phyloP scores from a whole-genome alignment of 2,113 vertebrate genomes.

The Propithecus coquereli region DNA sequence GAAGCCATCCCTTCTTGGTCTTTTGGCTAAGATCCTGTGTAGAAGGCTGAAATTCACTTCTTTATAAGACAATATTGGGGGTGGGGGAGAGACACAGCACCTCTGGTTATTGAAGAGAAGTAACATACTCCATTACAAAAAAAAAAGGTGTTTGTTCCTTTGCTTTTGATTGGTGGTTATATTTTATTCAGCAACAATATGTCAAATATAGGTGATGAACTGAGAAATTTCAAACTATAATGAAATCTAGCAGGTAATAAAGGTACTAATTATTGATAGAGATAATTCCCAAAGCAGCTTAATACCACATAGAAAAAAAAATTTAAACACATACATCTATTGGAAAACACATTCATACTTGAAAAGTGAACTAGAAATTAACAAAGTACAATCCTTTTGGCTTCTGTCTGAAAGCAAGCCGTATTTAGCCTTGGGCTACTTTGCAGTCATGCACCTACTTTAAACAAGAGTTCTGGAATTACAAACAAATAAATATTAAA shows the following conservation, averaged over 20 bases:
- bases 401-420: background rate
- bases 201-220: background rate
- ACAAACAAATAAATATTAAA: background rate
- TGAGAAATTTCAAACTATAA: conserved; percentile 16
- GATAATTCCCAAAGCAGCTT: conserved; percentile 22
- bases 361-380: background rate
- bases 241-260: background rate
- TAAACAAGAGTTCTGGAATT: background rate
- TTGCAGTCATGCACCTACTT: background rate
- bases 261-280: background rate
- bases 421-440: background rate
- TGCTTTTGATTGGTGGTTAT: background rate
- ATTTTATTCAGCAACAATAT: conserved; percentile 31
- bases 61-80: background rate
- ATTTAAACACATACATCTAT: background rate
- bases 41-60: background rate
- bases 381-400: background rate
- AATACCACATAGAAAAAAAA: background rate
- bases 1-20: background rate
- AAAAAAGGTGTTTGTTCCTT: background rate
- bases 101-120: background rate
- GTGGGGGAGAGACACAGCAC: background rate
- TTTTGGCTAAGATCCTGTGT: background rate
- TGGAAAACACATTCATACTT: background rate
- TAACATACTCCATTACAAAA: background rate